phyloP scores from a whole-genome alignment of 2,113 vertebrate species.

The Triplophysa rosa region DNA sequence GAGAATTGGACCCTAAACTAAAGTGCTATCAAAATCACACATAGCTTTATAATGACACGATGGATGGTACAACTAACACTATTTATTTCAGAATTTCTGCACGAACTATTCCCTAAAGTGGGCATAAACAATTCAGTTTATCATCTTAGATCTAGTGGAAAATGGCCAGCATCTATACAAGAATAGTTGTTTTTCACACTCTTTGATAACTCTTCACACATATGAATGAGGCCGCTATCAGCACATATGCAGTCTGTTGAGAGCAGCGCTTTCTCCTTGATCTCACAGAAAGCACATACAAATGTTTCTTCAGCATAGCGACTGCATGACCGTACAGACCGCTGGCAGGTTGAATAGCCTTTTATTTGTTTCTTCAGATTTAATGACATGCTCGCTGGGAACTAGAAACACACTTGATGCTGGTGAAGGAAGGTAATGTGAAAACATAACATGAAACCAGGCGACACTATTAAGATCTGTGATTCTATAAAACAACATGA shows the following conservation, averaged over 20 bases:
- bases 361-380: conserved; percentile 32
- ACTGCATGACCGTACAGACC: conserved; percentile 4
- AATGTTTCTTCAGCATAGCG: conserved; percentile 33
- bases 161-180: conserved; percentile 4
- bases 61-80: no score
- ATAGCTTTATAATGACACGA: no score
- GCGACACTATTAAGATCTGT: neutral
- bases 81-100: no score
- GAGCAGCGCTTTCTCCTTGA: neutral
- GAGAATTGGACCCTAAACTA: no score
- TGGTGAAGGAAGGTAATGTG: neutral
- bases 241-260: neutral
- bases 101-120: no score
- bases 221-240: conserved; percentile 1
- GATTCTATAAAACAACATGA: neutral
- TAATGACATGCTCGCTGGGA: conserved; percentile 30
- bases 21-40: no score
- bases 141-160: conserved; percentile 8
- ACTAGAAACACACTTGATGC: conserved; percentile 22
- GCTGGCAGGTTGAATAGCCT: conserved; percentile 16
- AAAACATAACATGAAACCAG: conserved; percentile 7
- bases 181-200: conserved; percentile 29
- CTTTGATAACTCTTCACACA: conserved; percentile 30
- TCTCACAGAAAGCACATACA: conserved; percentile 14
- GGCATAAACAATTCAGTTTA: neutral